phyloP scores from a whole-genome alignment of 2,113 vertebrate genomes.

The Istiophorus platypterus region DNA sequence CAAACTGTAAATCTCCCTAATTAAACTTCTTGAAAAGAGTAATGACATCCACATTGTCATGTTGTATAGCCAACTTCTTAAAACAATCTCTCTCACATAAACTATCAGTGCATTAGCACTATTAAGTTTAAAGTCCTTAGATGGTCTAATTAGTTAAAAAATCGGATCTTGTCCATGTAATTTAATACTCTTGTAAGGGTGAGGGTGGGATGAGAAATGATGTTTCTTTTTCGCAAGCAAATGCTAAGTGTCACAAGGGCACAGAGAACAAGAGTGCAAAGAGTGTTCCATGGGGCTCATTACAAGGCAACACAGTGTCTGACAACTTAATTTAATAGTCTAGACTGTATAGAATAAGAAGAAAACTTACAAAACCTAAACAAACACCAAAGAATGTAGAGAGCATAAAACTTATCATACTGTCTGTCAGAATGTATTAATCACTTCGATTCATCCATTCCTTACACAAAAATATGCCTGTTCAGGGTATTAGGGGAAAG shows the following conservation, averaged over 20 bases:
- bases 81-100: neutral
- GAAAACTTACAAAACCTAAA: conserved; percentile 33
- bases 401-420: conserved; percentile 5
- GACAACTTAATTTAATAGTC: conserved; percentile 47
- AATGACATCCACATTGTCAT: neutral
- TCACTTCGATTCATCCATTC: conserved; percentile 14
- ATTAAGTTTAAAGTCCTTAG: neutral
- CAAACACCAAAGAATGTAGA: conserved; percentile 6
- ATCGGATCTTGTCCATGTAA: neutral
- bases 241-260: conserved; percentile 25
- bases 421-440: neutral
- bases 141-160: conserved; percentile 12
- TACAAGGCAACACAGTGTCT: conserved; percentile 48
- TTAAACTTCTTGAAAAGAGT: conserved; percentile 11
- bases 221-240: conserved; percentile 20
- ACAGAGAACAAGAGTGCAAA: conserved; percentile 40
- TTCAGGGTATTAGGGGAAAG: neutral
- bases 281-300: conserved; percentile 41
- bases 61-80: neutral
- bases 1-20: conserved; percentile 8
- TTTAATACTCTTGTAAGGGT: conserved; percentile 14
- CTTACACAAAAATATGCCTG: neutral
- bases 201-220: neutral
- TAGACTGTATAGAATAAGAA: conserved; percentile 2
- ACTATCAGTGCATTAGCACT: neutral